These are phyloP conservation scores for Ariolimax columbianus DNA, from an alignment of 2,888 invertebrate genomes.

Conservation along the genomic window DNA sequence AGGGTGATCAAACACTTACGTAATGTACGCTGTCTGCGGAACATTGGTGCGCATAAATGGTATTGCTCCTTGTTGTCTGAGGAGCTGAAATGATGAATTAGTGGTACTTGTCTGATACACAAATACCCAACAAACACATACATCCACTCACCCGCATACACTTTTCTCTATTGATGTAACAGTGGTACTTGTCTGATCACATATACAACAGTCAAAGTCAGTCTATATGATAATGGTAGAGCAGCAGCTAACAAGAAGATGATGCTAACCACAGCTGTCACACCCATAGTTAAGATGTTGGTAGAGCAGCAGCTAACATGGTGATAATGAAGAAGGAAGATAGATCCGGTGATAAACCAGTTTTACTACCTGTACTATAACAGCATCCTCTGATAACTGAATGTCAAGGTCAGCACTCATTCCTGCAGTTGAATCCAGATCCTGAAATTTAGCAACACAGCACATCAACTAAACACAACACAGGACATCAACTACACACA, in stretches of 20 bases:
- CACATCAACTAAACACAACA: not conserved
- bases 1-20: not conserved
- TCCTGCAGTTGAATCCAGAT: constrained; percentile 31
- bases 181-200: too few relatives aligned
- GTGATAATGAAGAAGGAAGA: too few relatives aligned
- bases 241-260: too few relatives aligned
- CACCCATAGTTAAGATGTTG: too few relatives aligned
- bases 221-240: too few relatives aligned
- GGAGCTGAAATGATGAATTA: constrained; percentile 10
- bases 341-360: too few relatives aligned
- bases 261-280: too few relatives aligned
- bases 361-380: constrained; percentile 22
- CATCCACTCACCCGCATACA: not conserved
- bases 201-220: too few relatives aligned
- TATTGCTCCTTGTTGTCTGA: constrained; percentile 76
- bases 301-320: too few relatives aligned
- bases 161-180: too few relatives aligned
- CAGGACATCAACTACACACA: too few relatives aligned
- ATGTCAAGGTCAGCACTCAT: constrained; percentile 3
- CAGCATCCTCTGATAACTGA: not conserved
- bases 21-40: constrained; percentile 63
- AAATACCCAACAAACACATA: too few relatives aligned
- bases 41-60: constrained; percentile 79
- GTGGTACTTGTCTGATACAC: not conserved
- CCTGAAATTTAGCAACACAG: not conserved